Evolutionary conservation across 2,797 vertebrate species (phyloP).

Genomic region (Psittacula derbiana): DNA sequence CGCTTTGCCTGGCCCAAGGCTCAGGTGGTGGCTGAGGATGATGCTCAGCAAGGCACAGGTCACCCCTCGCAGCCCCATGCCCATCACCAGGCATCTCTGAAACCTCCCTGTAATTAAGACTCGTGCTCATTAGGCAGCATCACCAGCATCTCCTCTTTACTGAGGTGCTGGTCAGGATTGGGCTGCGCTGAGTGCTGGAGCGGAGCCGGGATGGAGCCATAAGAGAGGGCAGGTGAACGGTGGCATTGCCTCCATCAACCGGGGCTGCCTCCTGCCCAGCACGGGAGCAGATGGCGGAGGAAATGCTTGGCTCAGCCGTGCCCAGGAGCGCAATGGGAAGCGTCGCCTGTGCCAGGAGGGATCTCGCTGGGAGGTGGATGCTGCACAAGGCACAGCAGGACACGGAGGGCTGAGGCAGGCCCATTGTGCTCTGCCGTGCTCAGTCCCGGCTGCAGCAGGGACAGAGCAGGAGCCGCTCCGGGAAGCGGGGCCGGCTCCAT

Average conservation of each 20-base stretch:
- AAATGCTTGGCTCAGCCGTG: neutral
- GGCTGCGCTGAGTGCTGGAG: neutral
- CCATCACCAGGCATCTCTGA: neutral
- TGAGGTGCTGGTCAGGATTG: neutral
- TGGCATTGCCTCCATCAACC: neutral
- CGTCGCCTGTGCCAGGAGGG: neutral
- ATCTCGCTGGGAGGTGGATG: neutral
- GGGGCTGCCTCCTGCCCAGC: neutral
- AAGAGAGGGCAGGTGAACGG: neutral
- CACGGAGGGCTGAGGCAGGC: fast-evolving
- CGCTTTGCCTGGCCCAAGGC: neutral
- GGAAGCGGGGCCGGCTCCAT: neutral
- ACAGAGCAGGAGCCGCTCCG: neutral
- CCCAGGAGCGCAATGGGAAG: neutral
- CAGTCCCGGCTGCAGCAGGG: fast-evolving
- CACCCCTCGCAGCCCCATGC: no score
- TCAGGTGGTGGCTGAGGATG: fast-evolving
- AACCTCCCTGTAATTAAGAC: neutral
- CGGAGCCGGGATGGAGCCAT: neutral
- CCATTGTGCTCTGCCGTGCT: fast-evolving
- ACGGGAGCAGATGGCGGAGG: neutral
- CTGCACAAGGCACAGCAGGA: neutral
- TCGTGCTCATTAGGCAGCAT: neutral
- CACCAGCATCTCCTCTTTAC: neutral
- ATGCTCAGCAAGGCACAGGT: neutral